A percentile compares a stretch with the other conserved stretches of the same genome.
These are phyloP conservation scores for Hydrotaea cyrtoneurina DNA, from an alignment of 2,888 invertebrate genomes.

Conservation along the genomic window DNA sequence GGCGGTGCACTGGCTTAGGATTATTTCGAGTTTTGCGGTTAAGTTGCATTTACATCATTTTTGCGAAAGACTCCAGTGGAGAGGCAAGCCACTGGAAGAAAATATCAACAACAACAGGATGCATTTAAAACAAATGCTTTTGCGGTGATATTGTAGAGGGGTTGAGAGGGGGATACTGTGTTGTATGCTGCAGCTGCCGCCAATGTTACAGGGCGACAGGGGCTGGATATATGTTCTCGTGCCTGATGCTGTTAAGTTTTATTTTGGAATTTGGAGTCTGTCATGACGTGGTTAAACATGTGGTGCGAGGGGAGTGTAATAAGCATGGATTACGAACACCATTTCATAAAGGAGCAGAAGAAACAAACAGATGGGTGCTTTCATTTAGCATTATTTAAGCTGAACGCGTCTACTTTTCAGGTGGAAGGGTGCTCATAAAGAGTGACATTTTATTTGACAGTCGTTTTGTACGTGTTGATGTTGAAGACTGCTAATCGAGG, in stretches of 20 bases:
- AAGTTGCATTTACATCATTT: slow-evolving; percentile 60
- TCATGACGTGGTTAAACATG: not conserved
- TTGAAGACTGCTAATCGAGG: too few relatives aligned
- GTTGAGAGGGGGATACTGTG: not conserved
- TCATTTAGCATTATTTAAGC: too few relatives aligned
- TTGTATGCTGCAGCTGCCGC: not conserved
- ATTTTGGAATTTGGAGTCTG: slow-evolving; percentile 11
- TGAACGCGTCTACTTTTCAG: too few relatives aligned
- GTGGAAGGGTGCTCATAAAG: too few relatives aligned
- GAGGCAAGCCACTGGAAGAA: not conserved
- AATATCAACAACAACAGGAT: not conserved
- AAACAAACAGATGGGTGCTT: too few relatives aligned
- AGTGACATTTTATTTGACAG: too few relatives aligned
- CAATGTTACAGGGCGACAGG: too few relatives aligned
- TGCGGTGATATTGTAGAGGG: not conserved
- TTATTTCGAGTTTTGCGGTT: slow-evolving; percentile 63
- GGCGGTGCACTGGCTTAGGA: slow-evolving; percentile 44
- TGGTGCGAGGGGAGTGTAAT: not conserved
- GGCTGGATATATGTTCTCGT: not conserved
- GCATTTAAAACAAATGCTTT: not conserved
- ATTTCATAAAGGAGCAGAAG: not conserved
- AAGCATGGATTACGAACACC: not conserved
- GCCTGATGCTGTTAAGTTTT: not conserved
- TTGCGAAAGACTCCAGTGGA: not conserved
- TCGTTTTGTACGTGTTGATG: too few relatives aligned